Percentiles rank a stretch among this genome's conserved stretches.
These are phyloP conservation scores for Sebastes kiyomatsui DNA, from an alignment of 2,797 vertebrate species.

Conservation along the genomic window DNA sequence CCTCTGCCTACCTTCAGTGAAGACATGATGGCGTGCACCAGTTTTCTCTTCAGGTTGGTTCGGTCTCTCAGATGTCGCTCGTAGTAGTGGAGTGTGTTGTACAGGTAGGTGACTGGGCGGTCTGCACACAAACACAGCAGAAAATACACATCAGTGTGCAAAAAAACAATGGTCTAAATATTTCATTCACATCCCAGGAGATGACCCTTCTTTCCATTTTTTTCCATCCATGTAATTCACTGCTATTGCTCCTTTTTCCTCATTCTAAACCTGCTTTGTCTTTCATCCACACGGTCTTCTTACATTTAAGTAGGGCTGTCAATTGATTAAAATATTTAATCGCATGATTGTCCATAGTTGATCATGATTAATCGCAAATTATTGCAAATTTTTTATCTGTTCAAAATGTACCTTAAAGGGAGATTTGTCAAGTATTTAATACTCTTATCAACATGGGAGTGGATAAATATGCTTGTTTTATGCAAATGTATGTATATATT, in stretches of 20 bases:
- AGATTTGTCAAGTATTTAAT: too few species aligned
- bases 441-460: too few species aligned
- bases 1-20: conserved; percentile 86
- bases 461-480: too few species aligned
- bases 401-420: too few species aligned
- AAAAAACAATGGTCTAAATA: background rate
- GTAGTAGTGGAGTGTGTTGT: conserved; percentile 99
- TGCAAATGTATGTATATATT: too few species aligned
- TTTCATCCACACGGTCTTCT: background rate
- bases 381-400: too few species aligned
- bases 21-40: conserved; percentile 97
- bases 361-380: too few species aligned
- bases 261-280: background rate
- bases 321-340: too few species aligned
- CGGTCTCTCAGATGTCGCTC: conserved; percentile 94
- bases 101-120: conserved; percentile 97
- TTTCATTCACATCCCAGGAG: background rate
- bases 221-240: background rate
- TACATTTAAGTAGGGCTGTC: too few species aligned
- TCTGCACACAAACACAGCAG: conserved; percentile 76
- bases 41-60: conserved; percentile 94
- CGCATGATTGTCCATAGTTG: fast-evolving
- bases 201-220: fast-evolving
- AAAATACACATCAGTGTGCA: background rate
- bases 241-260: background rate